These are phyloP conservation scores for Octodonta nipae DNA, from an alignment of 2,888 invertebrate genomes.

Conservation along the genomic window DNA sequence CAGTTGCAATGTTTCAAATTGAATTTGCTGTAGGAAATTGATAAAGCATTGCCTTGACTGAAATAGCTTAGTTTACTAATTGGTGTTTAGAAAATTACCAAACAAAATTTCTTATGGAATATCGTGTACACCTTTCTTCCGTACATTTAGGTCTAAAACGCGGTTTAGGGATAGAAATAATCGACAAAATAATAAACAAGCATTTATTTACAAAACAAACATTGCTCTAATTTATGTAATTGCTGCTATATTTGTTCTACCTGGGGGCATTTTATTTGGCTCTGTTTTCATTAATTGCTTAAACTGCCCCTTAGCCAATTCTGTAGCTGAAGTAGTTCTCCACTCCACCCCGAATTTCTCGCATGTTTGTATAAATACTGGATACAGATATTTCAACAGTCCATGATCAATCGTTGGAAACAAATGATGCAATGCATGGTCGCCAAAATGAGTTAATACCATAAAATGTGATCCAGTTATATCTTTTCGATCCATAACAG, in stretches of 20 bases:
- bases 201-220: too few species aligned
- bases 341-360: constrained; percentile 47
- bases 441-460: constrained; percentile 60
- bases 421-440: constrained; percentile 66
- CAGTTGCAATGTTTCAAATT: too few species aligned
- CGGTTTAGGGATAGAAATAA: too few species aligned
- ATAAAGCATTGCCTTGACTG: too few species aligned
- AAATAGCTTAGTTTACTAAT: too few species aligned
- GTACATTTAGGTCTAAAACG: too few species aligned
- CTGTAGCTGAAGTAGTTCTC: constrained; percentile 39
- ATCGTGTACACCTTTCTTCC: too few species aligned
- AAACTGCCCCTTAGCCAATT: constrained; percentile 54
- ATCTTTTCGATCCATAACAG: constrained; percentile 57
- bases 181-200: too few species aligned
- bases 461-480: constrained; percentile 52
- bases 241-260: not conserved
- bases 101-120: too few species aligned
- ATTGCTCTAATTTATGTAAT: too few species aligned
- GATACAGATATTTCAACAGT: constrained; percentile 51
- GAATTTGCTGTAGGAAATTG: too few species aligned
- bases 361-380: constrained; percentile 48
- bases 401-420: constrained; percentile 71
- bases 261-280: constrained; percentile 30
- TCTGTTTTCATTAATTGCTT: constrained; percentile 41
- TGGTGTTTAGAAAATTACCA: too few species aligned